Percentiles rank a stretch among this genome's conserved stretches.
Conservation (phyloP, 1,140 invertebrate species). For the Leptonema lineaticorne region DNA sequence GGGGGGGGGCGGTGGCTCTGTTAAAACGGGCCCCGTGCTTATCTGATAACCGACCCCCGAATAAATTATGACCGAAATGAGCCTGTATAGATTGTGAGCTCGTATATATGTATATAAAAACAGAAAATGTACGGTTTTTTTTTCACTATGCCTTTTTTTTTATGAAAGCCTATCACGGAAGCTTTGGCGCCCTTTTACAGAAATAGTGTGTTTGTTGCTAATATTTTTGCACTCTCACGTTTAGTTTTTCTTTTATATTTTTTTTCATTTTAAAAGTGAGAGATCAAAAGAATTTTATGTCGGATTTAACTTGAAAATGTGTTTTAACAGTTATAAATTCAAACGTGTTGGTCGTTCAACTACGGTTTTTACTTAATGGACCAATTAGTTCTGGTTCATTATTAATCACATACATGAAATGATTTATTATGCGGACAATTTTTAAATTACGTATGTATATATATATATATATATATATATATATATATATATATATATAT, state of each 20-base stretch:
- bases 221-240: conserved; percentile 26
- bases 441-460: neutral
- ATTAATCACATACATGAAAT: no score
- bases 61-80: conserved; percentile 28
- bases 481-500: neutral
- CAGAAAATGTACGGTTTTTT: neutral
- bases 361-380: no score
- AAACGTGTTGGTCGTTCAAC: no score
- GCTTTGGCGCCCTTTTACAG: neutral
- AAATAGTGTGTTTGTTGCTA: conserved; percentile 24
- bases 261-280: no score
- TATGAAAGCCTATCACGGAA: conserved; percentile 27
- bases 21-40: conserved; percentile 1
- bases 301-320: neutral
- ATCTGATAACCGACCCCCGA: conserved; percentile 17
- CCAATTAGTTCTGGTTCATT: no score
- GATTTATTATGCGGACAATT: no score
- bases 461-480: neutral
- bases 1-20: no score
- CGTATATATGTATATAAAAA: neutral
- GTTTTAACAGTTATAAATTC: no score
- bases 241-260: no score
- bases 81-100: conserved; percentile 9
- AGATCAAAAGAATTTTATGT: no score
- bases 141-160: conserved; percentile 4